Percentiles rank a stretch among this genome's conserved stretches.
These are phyloP conservation scores for Diabrotica virgifera DNA, from an alignment of 1,140 invertebrate genomes.

Conservation along the genomic window DNA sequence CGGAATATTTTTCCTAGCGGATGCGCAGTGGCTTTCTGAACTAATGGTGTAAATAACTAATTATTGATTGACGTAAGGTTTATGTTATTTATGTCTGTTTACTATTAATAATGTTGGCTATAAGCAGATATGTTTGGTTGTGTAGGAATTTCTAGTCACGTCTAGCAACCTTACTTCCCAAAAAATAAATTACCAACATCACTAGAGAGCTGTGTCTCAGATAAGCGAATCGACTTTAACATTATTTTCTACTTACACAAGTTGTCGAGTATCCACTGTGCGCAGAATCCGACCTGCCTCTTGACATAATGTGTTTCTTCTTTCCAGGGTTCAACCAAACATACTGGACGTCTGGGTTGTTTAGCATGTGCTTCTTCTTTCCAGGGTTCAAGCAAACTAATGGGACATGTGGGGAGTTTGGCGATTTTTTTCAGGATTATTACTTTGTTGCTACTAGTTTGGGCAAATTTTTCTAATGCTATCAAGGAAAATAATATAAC, in stretches of 20 bases:
- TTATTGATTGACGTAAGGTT: no score
- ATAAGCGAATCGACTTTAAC: no score
- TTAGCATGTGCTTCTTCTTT: constrained; percentile 52
- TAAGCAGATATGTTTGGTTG: no score
- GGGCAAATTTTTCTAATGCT: constrained; percentile 91
- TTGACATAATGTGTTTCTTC: constrained; percentile 59
- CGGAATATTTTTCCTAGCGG: no score
- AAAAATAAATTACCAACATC: no score
- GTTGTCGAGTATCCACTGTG: constrained; percentile 91
- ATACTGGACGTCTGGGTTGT: constrained; percentile 58
- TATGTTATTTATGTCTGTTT: no score
- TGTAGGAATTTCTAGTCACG: no score
- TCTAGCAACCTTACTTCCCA: no score
- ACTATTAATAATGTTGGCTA: no score
- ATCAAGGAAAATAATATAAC: constrained; percentile 86
- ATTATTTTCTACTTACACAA: constrained; percentile 68
- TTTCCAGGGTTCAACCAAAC: constrained; percentile 62
- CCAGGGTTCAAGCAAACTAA: constrained; percentile 59
- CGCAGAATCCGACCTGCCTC: constrained; percentile 89
- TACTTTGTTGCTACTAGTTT: constrained; percentile 89
- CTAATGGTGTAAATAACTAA: no score
- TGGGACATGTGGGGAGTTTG: constrained; percentile 58
- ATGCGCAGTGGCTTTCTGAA: no score
- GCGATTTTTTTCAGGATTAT: constrained; percentile 70
- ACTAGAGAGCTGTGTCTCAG: no score